These are phyloP conservation scores for Hucho hucho DNA, from an alignment of 2,113 vertebrate species.

Conservation along the genomic window DNA sequence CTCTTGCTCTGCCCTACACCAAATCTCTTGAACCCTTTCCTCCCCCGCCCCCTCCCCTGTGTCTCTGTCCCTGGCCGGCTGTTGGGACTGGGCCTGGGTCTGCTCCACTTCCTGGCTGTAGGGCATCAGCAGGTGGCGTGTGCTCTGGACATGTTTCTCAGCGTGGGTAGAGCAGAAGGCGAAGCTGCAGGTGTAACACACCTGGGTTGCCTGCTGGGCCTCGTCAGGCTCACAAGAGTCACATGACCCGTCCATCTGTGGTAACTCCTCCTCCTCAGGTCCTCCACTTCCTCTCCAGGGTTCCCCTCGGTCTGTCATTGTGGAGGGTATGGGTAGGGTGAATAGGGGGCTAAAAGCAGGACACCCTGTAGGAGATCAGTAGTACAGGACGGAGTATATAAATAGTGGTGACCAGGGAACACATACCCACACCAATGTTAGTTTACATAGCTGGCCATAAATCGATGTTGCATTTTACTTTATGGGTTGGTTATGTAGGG, in stretches of 20 bases:
- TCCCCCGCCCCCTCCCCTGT: background rate
- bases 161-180: slow-evolving; percentile 80
- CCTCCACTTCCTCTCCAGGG: slow-evolving; percentile 30
- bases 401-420: background rate
- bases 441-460: too few species aligned
- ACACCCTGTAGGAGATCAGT: slow-evolving; percentile 35
- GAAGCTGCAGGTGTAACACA: slow-evolving; percentile 79
- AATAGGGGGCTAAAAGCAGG: background rate
- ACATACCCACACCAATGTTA: too few species aligned
- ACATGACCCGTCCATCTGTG: slow-evolving; percentile 80
- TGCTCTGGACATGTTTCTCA: slow-evolving; percentile 70
- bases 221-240: slow-evolving; percentile 87
- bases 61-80: slow-evolving; percentile 11
- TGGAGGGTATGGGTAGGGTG: background rate
- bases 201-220: slow-evolving; percentile 67
- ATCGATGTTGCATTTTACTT: too few species aligned
- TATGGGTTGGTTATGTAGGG: too few species aligned
- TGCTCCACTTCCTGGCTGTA: slow-evolving; percentile 55
- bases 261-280: slow-evolving; percentile 67
- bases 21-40: background rate
- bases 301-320: slow-evolving; percentile 59
- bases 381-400: slow-evolving; percentile 24
- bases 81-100: background rate
- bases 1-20: background rate
- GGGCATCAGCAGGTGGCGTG: slow-evolving; percentile 60